Evolutionary conservation across 2,113 vertebrate genomes (phyloP).

Genomic region (Mobula hypostoma): DNA sequence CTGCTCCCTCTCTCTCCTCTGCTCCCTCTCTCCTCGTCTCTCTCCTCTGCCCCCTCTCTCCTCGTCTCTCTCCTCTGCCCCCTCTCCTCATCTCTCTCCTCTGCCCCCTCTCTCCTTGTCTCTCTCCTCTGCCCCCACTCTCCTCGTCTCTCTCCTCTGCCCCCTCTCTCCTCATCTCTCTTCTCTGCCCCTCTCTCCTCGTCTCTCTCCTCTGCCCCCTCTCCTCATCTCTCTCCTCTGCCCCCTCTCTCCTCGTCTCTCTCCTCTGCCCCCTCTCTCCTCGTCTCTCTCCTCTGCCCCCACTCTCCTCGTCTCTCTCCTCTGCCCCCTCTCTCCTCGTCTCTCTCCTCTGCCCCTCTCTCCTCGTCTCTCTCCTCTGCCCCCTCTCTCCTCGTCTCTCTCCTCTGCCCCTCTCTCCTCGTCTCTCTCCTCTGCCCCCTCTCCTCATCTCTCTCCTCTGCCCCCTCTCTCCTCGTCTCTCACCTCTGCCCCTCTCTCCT

Average conservation of each 20-base stretch:
- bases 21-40: neutral
- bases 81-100: too few relatives aligned
- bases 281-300: too few relatives aligned
- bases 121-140: too few relatives aligned
- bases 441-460: neutral
- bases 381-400: neutral
- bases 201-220: too few relatives aligned
- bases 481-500: constrained; percentile 36
- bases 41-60: constrained; percentile 35
- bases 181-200: too few relatives aligned
- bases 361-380: neutral
- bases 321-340: too few relatives aligned
- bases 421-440: neutral
- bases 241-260: neutral
- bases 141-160: too few relatives aligned
- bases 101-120: too few relatives aligned
- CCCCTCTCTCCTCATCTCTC: too few relatives aligned
- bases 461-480: neutral
- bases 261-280: constrained; percentile 35
- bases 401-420: neutral
- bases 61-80: constrained; percentile 39
- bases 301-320: too few relatives aligned
- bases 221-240: too few relatives aligned
- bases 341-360: neutral
- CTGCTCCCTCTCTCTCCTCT: too few relatives aligned